Evolutionary conservation across 2,888 invertebrate species (phyloP), one percentile per base, ranked within the genome.

Genomic region (Mamestra brassicae): DNA sequence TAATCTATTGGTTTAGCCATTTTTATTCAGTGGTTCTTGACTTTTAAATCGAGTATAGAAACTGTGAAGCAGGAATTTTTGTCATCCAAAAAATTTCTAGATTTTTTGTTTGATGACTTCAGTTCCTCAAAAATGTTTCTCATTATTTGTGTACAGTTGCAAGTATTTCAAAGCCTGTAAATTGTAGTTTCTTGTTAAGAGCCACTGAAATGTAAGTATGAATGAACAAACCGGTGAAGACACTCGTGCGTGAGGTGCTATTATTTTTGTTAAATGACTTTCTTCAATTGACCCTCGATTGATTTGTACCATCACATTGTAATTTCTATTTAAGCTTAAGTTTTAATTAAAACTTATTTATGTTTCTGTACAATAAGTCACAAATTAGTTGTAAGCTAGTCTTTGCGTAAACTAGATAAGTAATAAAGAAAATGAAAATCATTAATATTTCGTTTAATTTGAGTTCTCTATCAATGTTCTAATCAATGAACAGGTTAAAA

Each of bases 371-470:
- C 90, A 91, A 90, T 93, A 95, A 95, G 94, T 94, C 95, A 96
- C 96, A 96, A 96, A 96, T 95, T 96, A 96, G 96, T 92, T 93
- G 71, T 96, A 96, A 96, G 96, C 95, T 96, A 96, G 96, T 96
- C 96, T 93, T 95, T 94, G 93, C 93, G 90, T 90, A 92, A 92
- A 89, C 88, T 90, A 89, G 86, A 77, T 90, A 87, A 87, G 90
- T 77, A 78, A 85, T 91, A 90, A 88, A 92, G 91, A 91, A 87
- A 90, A 89, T 88, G 88, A 85, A 89, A 86, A 85, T 70, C 57
- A 42, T 38, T 4, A 34, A 45, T 61, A 0, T 58, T 57, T 62
- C 15, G 57, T 80, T 70, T 71, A 62, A 26, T 73, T 73, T 50
- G 42, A 45, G 13, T 62, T n/a, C 7, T 34, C 47, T 45, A 4